Percentiles rank a stretch among this genome's conserved stretches.
These are phyloP conservation scores for Elymnias hypermnestra DNA, from an alignment of 1,140 invertebrate genomes.

Conservation along the genomic window DNA sequence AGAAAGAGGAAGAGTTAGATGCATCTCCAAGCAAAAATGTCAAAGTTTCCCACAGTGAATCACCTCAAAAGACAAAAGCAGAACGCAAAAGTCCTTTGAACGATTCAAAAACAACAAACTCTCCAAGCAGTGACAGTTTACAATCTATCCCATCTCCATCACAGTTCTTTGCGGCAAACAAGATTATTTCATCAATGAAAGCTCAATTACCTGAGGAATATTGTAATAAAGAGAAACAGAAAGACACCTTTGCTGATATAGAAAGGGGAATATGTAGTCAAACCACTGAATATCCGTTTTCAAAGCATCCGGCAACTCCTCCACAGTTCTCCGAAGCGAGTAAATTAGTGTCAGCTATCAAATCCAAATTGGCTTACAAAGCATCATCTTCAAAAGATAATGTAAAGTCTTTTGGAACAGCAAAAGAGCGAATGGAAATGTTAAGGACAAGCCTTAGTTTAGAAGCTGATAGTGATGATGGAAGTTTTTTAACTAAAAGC, in stretches of 20 bases:
- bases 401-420: conserved; percentile 31
- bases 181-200: conserved; percentile 68
- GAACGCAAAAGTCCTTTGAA: conserved; percentile 44
- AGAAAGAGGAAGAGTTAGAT: conserved; percentile 28
- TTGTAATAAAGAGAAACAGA: conserved; percentile 48
- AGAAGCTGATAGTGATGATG: conserved; percentile 25
- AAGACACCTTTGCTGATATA: conserved; percentile 64
- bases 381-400: conserved; percentile 28
- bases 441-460: conserved; percentile 36
- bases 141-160: conserved; percentile 55
- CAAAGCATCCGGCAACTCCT: conserved; percentile 58
- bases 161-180: conserved; percentile 64
- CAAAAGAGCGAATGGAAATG: conserved; percentile 41
- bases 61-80: conserved; percentile 21
- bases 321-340: conserved; percentile 66
- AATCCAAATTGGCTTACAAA: conserved; percentile 55
- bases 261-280: conserved; percentile 60
- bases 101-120: conserved; percentile 47
- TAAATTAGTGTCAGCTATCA: conserved; percentile 60
- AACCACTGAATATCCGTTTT: conserved; percentile 51
- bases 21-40: conserved; percentile 27
- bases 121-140: conserved; percentile 48
- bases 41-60: conserved; percentile 31
- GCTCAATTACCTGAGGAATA: conserved; percentile 62
- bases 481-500: conserved; percentile 26